phyloP scores from a whole-genome alignment of 2,888 invertebrate species.

The Platycheirus rosarum region DNA sequence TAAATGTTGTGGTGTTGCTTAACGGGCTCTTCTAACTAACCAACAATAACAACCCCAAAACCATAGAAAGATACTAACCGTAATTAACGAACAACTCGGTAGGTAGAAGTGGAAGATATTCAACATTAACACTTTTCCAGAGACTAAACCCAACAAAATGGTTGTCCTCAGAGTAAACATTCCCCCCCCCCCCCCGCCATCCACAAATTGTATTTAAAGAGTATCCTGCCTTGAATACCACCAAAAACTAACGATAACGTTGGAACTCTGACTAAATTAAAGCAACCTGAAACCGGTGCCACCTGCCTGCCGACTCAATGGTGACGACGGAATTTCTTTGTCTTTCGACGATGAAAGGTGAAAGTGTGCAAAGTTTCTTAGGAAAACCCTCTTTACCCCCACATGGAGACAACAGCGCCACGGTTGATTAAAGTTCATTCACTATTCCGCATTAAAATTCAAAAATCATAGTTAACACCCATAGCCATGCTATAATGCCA shows the following conservation, averaged over 20 bases:
- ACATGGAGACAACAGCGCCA: slow-evolving; percentile 13
- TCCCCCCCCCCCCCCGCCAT: background rate
- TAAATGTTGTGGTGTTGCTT: slow-evolving; percentile 18
- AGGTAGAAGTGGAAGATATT: slow-evolving; percentile 5
- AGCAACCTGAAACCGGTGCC: slow-evolving; percentile 5
- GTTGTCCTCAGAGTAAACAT: slow-evolving; percentile 5
- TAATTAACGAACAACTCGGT: slow-evolving; percentile 48
- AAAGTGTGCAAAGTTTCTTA: slow-evolving; percentile 30
- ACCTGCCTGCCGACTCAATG: background rate
- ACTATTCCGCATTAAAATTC: slow-evolving; percentile 69
- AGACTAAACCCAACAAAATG: slow-evolving; percentile 11
- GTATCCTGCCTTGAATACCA: slow-evolving; percentile 36
- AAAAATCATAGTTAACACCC: slow-evolving; percentile 49
- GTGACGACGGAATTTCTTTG: background rate
- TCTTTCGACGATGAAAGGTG: slow-evolving; percentile 23
- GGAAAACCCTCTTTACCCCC: background rate
- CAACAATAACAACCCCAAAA: slow-evolving; percentile 26
- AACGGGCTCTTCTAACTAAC: slow-evolving; percentile 17
- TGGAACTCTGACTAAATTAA: slow-evolving; percentile 58
- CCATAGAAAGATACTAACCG: slow-evolving; percentile 28
- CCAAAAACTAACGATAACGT: slow-evolving; percentile 59
- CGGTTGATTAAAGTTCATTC: slow-evolving; percentile 72
- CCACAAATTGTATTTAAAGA: slow-evolving; percentile 38
- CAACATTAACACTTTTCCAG: slow-evolving; percentile 20
- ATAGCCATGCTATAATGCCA: slow-evolving; percentile 11